Evolutionary conservation across 2,797 vertebrate genomes (phyloP), one percentile per base, ranked within the genome.

Genomic region (Sebastolobus altivelis): DNA sequence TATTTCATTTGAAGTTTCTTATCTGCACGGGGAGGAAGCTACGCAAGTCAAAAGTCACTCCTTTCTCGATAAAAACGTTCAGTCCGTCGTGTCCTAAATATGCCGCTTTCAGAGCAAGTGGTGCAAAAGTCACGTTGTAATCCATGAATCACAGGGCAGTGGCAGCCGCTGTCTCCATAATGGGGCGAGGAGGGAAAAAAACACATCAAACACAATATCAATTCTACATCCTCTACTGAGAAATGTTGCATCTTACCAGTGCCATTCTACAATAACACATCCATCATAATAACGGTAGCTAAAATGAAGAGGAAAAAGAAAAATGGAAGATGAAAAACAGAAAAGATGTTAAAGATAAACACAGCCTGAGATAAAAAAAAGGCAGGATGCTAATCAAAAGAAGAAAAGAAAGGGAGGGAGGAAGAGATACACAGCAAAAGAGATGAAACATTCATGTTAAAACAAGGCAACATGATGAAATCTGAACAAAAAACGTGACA

Each of bases 251-350:
- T 93, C 93, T 95, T 96, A 95, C 93, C 92, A 93, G 93, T 93
- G 94, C 93, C 90, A 94, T 83, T 95, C 94, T 92, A 95, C 93
- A 91, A 93, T 89, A 93, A 96, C 46, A 86, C 91, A 95, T 90
- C 89, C 94, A 88, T 94, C 92, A 94, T 95, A 96, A 94, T 95
- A 95, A 79, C 69, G 94, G 90, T 55, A 94, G 92, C 94, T 94
- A 91, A 93, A 95, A 90, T 67, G 82, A 89, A 69, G 60, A 90
- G 85, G 76, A 43, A 46, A 78, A 75, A 66, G 82, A 74, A 82
- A 87, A 75, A 73, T 4, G 40, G 79, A 43, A 81, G 80, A 89
- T 89, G 84, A 86, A 73, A 89, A 91, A 90, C 77, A 89, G 79
- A 89, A 73, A 54, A 89, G 77, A 89, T 83, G 86, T 91, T 89